Base-by-base conservation (phyloP, 2,113 vertebrate genomes). In the Taurulus bubalis region DNA sequence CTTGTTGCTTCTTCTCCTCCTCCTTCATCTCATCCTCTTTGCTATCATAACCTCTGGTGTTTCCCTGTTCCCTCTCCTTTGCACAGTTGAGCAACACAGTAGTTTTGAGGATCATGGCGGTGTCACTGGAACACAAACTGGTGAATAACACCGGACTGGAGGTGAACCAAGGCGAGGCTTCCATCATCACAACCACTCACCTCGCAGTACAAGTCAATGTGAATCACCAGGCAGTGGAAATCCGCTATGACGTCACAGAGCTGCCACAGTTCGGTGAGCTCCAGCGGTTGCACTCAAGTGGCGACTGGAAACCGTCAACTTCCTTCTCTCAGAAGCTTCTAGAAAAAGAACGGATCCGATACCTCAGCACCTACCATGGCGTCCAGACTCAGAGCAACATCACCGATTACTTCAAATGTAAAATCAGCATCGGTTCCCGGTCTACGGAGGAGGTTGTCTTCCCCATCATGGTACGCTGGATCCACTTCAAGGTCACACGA, bases 271-370 rank as follows among this genome's bases (percentile, higher is more conserved):
- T 93, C 76, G 97, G 97, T 2, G 91, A 97, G 77, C 84, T 98
- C 65, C 96, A 97, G 89, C 85, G 85, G 36, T 81, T 88, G 15
- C 94, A 91, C 79, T 94, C 95, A 15, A 90, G 38, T 4, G 93
- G 95, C 0, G 83, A 95, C 4, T 98, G 97, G 97, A 96, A 96
- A 77, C 77, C 38, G 26, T 91, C 93, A 0, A 91, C 0, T 9
- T 92, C 71, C 36, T 98, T 98, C 85, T 95, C 95, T 30, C 96
- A 97, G 60, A 92, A 24, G 36, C 94, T 96, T 15, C 34, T 98
- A 47, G 94, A 96, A 79, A 91, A 75, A 59, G 88, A 90, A 75
- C 75, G 83, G 4, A 87, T 98, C 63, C 84, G 94, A 75, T 98
- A 98, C 49, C 78, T 83, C 8, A 96, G 91, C 89, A 96, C 95